Base-by-base conservation (phyloP, 2,888 invertebrate species). In the Troilus luridus region DNA sequence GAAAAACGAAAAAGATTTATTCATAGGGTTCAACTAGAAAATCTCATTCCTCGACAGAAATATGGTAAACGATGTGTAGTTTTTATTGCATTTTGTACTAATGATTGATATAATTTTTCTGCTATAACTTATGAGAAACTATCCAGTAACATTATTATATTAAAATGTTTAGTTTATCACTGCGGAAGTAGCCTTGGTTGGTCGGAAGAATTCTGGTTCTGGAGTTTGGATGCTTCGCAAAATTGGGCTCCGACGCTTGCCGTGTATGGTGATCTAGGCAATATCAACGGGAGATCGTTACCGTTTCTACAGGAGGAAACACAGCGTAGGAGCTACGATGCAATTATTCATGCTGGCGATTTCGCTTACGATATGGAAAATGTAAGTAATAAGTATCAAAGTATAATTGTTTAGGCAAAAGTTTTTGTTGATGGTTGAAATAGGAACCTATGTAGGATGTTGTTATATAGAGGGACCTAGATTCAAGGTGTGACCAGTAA, bases 261-360 rank as follows among this genome's bases (percentile, higher is more conserved):
- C 56, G 96, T 99, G 93, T 99, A 96, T 94, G 99, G 99, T 0
- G 99, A 99, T 94, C 96, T 99, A 97, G 99, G 99, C 60, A 97
- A 97, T 94, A 96, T 96, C 93, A 99, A 99, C 94, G 98, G 98
- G 1, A 97, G 97, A 93, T 98, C 98, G 0, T 95, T 99, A 91
- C 96, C 97, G 0, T 95, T 97, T 92, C 94, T 99, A 12, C 98
- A 98, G 94, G 95, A 97, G 93, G 98, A 99, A 93, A 96, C 97
- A 0, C 97, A 98, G 93, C 95, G 95, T 85, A 97, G 96, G 17
- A 94, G 96, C 94, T 98, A 98, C 94, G 98, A 99, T 95, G 96
- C 97, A 91, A 96, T 98, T 91, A 95, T 99, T 91, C 99, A 99
- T 95, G 97, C 98, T 81, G 98, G 98, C 0, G 99, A 99, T 95